Percentiles rank a stretch among this genome's conserved stretches.
These are phyloP conservation scores for Lithosia quadra DNA, from an alignment of 2,888 invertebrate genomes.

Conservation along the genomic window DNA sequence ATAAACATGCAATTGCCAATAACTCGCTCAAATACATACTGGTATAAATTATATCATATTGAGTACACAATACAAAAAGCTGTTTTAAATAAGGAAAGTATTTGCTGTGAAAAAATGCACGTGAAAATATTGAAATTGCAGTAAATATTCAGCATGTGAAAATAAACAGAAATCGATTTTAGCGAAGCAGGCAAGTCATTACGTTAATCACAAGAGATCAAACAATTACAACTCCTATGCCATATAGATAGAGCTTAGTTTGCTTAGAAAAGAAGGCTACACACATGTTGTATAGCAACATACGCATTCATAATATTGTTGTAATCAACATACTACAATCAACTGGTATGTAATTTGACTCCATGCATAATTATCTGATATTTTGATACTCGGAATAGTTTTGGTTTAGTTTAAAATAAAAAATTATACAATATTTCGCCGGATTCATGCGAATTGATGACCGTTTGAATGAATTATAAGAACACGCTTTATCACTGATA, in stretches of 20 bases:
- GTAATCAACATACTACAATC: conserved; percentile 7
- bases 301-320: conserved; percentile 1
- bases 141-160: neutral
- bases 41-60: neutral
- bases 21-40: no score
- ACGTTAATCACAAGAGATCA: neutral
- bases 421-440: neutral
- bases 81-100: neutral
- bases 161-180: conserved; percentile 3
- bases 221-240: neutral
- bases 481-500: neutral
- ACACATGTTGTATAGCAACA: neutral
- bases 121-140: neutral
- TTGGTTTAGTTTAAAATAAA: neutral
- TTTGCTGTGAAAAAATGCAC: neutral
- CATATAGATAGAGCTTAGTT: neutral
- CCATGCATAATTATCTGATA: neutral
- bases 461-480: neutral
- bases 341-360: neutral
- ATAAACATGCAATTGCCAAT: neutral
- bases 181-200: neutral
- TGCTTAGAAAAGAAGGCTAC: neutral
- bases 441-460: neutral
- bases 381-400: neutral
- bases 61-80: neutral